Conservation (phyloP, 2,113 vertebrate genomes). For the Scartelaos histophorus region DNA sequence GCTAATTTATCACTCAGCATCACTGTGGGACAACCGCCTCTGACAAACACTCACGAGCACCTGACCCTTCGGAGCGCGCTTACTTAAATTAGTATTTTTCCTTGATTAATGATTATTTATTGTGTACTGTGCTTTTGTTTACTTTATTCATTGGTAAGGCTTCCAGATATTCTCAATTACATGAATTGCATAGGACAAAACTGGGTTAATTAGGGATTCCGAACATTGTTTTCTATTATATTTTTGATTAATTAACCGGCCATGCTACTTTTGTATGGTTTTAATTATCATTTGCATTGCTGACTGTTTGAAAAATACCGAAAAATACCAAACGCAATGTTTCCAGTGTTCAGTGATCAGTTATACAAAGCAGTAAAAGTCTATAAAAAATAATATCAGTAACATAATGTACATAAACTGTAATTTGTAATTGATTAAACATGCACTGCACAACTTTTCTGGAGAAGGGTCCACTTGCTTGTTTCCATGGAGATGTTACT, state of each 20-base stretch:
- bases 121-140: background rate
- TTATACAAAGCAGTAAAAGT: background rate
- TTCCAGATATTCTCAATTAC: background rate
- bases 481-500: too few species aligned
- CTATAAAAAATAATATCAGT: too few species aligned
- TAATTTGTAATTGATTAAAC: too few species aligned
- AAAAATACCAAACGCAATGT: background rate
- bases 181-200: background rate
- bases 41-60: constrained; percentile 38
- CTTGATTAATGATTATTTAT: constrained; percentile 6
- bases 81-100: background rate
- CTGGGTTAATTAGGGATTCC: background rate
- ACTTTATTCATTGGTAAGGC: background rate
- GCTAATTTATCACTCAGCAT: constrained; percentile 71
- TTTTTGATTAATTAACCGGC: constrained; percentile 4
- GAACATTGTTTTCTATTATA: background rate
- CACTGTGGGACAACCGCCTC: constrained; percentile 27
- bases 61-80: background rate
- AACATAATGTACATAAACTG: too few species aligned
- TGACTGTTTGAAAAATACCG: background rate
- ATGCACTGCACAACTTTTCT: too few species aligned
- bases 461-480: too few species aligned
- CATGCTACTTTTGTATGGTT: background rate
- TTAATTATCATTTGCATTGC: background rate
- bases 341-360: background rate